These are phyloP conservation scores for Thinocorus orbignyianus DNA, from an alignment of 2,113 vertebrate species.

Conservation along the genomic window DNA sequence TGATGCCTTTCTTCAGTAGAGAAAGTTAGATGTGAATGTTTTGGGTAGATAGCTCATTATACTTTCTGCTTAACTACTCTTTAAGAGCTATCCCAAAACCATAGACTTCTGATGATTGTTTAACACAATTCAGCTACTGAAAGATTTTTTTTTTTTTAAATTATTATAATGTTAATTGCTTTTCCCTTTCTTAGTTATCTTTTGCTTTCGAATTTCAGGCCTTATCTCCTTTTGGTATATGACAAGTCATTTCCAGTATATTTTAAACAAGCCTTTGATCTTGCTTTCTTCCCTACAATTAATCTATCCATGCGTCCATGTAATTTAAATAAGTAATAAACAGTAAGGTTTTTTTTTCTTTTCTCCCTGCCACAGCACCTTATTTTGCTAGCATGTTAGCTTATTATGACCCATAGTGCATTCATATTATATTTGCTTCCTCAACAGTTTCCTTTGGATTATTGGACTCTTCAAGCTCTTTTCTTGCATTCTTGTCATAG, in stretches of 20 bases:
- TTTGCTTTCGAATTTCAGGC: not conserved
- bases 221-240: not conserved
- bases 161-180: not conserved
- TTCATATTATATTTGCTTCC: not conserved
- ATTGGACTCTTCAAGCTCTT: not conserved
- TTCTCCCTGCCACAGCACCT: not conserved
- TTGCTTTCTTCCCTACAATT: not conserved
- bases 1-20: not conserved
- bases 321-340: constrained; percentile 1
- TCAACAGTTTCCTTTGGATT: not conserved
- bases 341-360: accelerated
- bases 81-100: not conserved
- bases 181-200: constrained; percentile 4
- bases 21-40: not conserved
- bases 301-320: not conserved
- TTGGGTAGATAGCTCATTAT: not conserved
- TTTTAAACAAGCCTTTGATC: constrained; percentile 21
- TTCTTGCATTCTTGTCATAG: not conserved
- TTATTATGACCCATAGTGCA: not conserved
- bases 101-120: not conserved
- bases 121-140: not conserved
- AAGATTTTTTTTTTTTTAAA: not conserved
- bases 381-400: not conserved
- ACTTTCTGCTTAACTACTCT: not conserved
- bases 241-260: not conserved